phyloP scores from a whole-genome alignment of 1,140 invertebrate species.

The Neodiprion fabricii region DNA sequence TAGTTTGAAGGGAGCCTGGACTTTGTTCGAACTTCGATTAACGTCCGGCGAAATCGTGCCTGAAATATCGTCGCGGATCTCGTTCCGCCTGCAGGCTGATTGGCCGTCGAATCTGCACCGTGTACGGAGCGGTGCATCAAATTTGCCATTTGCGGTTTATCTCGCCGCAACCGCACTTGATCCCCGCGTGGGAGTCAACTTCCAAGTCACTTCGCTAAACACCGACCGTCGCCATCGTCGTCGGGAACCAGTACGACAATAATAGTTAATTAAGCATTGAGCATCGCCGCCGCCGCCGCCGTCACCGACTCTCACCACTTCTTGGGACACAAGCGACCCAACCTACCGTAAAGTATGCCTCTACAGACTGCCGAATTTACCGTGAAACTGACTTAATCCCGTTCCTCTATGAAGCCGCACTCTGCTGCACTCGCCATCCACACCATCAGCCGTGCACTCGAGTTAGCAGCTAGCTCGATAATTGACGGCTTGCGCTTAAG shows the following conservation, averaged over 20 bases:
- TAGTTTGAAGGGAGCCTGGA: too few species aligned
- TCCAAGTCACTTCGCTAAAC: not conserved
- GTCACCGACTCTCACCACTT: not conserved
- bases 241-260: not conserved
- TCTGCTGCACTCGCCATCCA: not conserved
- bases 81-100: not conserved
- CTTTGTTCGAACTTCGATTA: too few species aligned
- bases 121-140: not conserved
- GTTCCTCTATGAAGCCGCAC: not conserved
- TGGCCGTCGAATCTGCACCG: not conserved
- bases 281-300: not conserved
- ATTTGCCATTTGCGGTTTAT: not conserved
- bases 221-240: not conserved
- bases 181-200: not conserved
- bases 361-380: slow-evolving; percentile 5
- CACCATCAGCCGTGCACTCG: not conserved
- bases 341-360: not conserved
- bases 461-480: slow-evolving; percentile 2
- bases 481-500: not conserved
- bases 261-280: slow-evolving; percentile 6
- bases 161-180: not conserved
- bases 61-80: not conserved
- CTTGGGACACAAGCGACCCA: not conserved
- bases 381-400: slow-evolving; percentile 7
- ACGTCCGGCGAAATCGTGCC: too few species aligned